phyloP scores from a whole-genome alignment of 1,140 invertebrate species.

The Oedothorax gibbosus region DNA sequence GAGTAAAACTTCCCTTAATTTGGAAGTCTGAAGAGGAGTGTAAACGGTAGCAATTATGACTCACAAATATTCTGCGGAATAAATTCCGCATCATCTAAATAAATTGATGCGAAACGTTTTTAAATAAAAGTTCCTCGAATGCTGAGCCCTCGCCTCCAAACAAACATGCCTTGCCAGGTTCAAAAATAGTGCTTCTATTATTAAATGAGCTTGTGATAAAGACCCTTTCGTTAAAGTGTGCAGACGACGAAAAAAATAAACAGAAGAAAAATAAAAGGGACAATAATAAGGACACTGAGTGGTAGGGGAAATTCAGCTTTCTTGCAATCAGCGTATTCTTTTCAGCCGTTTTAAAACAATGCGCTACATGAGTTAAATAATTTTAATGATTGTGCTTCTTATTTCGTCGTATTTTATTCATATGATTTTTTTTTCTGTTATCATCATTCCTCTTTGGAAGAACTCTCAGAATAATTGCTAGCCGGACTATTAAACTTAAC shows the following conservation, averaged over 20 bases:
- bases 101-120: constrained; percentile 59
- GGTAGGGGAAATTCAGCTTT: constrained; percentile 38
- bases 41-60: constrained; percentile 43
- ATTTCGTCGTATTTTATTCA: constrained; percentile 35
- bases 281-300: constrained; percentile 47
- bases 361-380: constrained; percentile 61
- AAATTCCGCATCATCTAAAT: constrained; percentile 57
- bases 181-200: constrained; percentile 58
- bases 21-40: not conserved
- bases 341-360: constrained; percentile 58
- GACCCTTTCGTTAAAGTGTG: constrained; percentile 55
- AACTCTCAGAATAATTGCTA: constrained; percentile 58
- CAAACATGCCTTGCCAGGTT: constrained; percentile 60
- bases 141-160: constrained; percentile 48
- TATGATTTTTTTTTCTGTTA: constrained; percentile 15
- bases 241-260: constrained; percentile 48
- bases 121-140: constrained; percentile 54
- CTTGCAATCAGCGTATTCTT: constrained; percentile 56
- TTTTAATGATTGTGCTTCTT: constrained; percentile 61
- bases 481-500: constrained; percentile 60
- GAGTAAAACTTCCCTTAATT: constrained; percentile 33
- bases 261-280: constrained; percentile 28
- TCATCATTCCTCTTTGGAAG: constrained; percentile 8
- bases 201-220: constrained; percentile 60
- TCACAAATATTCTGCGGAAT: constrained; percentile 38